Base-by-base conservation (phyloP, 2,888 invertebrate genomes). In the Catocala fraxini region DNA sequence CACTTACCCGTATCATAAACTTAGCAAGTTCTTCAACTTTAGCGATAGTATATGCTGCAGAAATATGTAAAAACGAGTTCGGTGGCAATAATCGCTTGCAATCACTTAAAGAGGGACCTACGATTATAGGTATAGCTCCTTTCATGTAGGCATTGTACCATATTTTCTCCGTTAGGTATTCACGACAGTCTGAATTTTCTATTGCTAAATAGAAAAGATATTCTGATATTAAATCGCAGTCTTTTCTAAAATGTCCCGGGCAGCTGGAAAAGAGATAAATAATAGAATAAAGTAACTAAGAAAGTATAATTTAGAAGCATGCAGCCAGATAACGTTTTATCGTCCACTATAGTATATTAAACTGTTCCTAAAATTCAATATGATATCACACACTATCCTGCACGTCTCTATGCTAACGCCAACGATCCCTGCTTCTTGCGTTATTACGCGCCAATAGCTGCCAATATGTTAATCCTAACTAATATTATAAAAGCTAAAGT, bases 151-250 rank as follows among this genome's bases (percentile, higher is more conserved):
- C 96, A 71, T 96, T 95, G 93, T 96, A 95, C 87, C 95, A 97
- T 0, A 95, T 81, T 82, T 97, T 97, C 79, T 97, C 97, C 0
- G 96, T 97, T 49, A 97, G 85, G 75, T 97, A 97, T 79, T 97
- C 96, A 5, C 91, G 90, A 79, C 97, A 97, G 72, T 95, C 95
- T 0, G 96, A 95, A 79, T 97, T 97, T 84, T 97, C 97, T 69
- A 97, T 95, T 0, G 96, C 95, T 47, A 97, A 83, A 76, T 97
- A 96, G 82, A 97, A 97, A 73, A 96, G 90, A 83, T 97, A 97
- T 6, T 92, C 75, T 0, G 91, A 85, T 48, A 96, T 85, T 6
- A 84, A 69, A 2, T 90, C 83, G 71, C 97, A 97, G 80, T 97
- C 96, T 0, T 85, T 78, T 70, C 70, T 87, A 70, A 95, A 96